These are phyloP conservation scores for Montipora cactus DNA, from an alignment of 64 coral and sea anemone species.

Conservation along the genomic window DNA sequence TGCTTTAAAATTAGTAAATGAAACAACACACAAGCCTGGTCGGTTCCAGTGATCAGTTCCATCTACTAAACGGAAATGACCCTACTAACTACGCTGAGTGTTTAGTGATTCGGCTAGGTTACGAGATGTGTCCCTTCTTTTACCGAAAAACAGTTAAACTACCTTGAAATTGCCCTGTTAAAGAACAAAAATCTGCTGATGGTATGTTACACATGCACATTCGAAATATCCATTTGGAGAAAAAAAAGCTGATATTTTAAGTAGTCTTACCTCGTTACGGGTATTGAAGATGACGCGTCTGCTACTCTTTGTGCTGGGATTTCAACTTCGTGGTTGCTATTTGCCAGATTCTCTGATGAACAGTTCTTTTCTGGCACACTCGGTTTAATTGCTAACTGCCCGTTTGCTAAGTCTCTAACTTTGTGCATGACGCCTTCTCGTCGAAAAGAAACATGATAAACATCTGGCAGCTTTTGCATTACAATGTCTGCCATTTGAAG, in stretches of 20 bases:
- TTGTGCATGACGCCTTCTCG: constrained; percentile 99
- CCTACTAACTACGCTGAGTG: too few relatives aligned
- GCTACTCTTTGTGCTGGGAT: constrained; percentile 21
- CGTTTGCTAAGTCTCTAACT: constrained; percentile 86
- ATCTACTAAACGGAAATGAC: too few relatives aligned
- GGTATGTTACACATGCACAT: too few relatives aligned
- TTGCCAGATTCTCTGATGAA: constrained; percentile 38
- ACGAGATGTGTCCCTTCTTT: too few relatives aligned
- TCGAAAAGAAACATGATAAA: constrained; percentile 94
- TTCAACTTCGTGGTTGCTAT: constrained; percentile 8
- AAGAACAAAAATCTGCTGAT: too few relatives aligned
- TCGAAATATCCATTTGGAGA: too few relatives aligned
- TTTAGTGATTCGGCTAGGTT: too few relatives aligned
- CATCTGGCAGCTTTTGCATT: constrained; percentile 97
- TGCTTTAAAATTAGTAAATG: too few relatives aligned
- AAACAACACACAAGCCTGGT: too few relatives aligned
- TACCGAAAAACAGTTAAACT: too few relatives aligned
- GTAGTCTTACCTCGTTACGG: constrained; percentile 19
- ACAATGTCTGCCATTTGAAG: constrained; percentile 99
- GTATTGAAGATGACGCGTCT: constrained; percentile 2
- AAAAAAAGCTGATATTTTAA: not conserved
- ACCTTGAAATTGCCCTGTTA: too few relatives aligned
- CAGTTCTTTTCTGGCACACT: constrained; percentile 62
- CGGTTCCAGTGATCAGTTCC: too few relatives aligned
- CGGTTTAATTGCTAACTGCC: constrained; percentile 59